These are phyloP conservation scores for Gryon sp. DNA, from an alignment of 1,140 invertebrate species.

Conservation along the genomic window DNA sequence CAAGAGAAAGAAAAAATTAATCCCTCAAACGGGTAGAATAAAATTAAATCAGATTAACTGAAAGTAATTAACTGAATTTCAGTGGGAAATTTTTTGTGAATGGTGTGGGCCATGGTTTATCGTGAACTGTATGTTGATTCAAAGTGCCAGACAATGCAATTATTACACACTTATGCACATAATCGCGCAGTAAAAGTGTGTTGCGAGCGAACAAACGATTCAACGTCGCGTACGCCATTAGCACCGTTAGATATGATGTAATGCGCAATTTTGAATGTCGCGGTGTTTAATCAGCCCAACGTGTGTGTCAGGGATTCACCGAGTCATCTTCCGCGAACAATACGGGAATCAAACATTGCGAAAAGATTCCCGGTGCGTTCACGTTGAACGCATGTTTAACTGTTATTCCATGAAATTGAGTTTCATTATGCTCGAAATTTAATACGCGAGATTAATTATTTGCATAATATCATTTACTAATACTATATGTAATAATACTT, in stretches of 20 bases:
- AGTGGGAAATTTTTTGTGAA: neutral
- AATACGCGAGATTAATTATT: neutral
- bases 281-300: slow-evolving; percentile 25
- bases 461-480: neutral
- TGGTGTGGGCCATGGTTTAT: no score
- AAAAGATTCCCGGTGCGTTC: slow-evolving; percentile 20
- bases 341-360: slow-evolving; percentile 15
- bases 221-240: slow-evolving; percentile 1
- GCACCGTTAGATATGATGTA: slow-evolving; percentile 17
- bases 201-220: slow-evolving; percentile 22
- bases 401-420: slow-evolving; percentile 4
- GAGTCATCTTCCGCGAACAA: slow-evolving; percentile 42
- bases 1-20: no score
- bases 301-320: slow-evolving; percentile 4
- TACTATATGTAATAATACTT: no score
- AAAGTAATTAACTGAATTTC: neutral
- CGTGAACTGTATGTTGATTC: neutral
- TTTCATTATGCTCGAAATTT: slow-evolving; percentile 17
- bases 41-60: no score
- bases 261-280: slow-evolving; percentile 38
- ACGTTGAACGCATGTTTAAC: slow-evolving; percentile 7
- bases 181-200: slow-evolving; percentile 23
- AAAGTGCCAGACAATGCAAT: slow-evolving; percentile 10
- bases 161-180: slow-evolving; percentile 4
- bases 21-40: no score